These are phyloP conservation scores for Erpornis zantholeuca DNA, from an alignment of 2,113 vertebrate genomes.

Conservation along the genomic window DNA sequence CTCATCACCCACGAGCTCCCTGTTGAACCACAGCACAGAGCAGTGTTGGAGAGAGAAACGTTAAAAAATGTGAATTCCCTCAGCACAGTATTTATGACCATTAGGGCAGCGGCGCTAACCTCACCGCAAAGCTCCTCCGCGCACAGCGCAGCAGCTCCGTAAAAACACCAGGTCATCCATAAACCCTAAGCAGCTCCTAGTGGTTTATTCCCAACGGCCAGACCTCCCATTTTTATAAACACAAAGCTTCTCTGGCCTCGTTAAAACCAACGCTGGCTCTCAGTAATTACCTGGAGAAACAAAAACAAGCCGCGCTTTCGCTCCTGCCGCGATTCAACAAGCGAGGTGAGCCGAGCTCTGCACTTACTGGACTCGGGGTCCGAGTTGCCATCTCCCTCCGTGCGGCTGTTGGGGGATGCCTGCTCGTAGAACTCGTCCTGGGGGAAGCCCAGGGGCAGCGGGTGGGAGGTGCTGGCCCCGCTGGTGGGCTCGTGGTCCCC, in stretches of 20 bases:
- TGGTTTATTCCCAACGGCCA: neutral
- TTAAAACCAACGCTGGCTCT: fast-evolving
- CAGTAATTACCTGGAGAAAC: neutral
- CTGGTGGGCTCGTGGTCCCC: slow-evolving; percentile 83
- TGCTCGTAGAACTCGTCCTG: slow-evolving; percentile 93
- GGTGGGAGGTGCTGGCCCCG: slow-evolving; percentile 77
- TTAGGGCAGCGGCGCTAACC: neutral
- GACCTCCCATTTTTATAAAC: neutral
- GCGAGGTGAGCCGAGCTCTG: neutral
- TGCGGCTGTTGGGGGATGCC: slow-evolving; percentile 89
- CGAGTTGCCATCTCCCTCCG: slow-evolving; percentile 96
- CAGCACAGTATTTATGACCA: neutral
- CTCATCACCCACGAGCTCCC: neutral
- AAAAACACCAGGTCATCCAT: neutral
- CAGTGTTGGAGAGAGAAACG: neutral
- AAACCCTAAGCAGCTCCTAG: neutral
- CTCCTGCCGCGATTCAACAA: neutral
- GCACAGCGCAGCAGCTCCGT: neutral
- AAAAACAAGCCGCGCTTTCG: neutral
- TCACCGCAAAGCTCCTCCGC: neutral
- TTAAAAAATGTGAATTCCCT: neutral
- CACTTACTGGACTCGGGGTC: slow-evolving; percentile 98
- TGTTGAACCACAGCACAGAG: fast-evolving
- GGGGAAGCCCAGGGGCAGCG: slow-evolving; percentile 86
- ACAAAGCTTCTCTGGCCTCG: fast-evolving